These are phyloP conservation scores for Corynorhinus townsendii DNA, from an alignment of 2,113 vertebrate genomes.

Conservation along the genomic window DNA sequence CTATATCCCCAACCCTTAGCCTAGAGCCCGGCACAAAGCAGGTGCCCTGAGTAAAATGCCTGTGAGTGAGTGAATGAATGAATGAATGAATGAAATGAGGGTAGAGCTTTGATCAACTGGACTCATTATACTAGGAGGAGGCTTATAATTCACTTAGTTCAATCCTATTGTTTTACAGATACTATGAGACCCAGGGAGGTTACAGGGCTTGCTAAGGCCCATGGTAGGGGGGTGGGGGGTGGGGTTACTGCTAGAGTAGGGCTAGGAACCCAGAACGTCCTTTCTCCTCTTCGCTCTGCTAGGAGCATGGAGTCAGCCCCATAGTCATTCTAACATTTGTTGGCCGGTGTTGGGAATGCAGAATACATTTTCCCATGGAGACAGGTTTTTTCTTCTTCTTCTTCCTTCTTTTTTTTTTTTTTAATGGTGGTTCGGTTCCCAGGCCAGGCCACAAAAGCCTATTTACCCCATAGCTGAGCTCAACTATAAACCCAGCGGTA, in stretches of 20 bases:
- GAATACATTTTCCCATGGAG: constrained; percentile 66
- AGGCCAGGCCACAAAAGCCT: constrained; percentile 74
- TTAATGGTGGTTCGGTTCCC: constrained; percentile 68
- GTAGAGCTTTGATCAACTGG: not conserved
- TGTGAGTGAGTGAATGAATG: not conserved
- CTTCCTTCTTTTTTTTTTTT: constrained; percentile 10
- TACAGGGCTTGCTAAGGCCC: not conserved
- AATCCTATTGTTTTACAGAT: not conserved
- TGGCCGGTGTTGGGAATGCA: constrained; percentile 29
- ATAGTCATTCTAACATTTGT: not conserved
- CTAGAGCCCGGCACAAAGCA: not conserved
- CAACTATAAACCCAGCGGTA: constrained; percentile 69
- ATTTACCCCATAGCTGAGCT: constrained; percentile 69
- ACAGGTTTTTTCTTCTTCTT: not conserved
- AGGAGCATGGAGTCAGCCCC: not conserved
- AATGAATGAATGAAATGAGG: not conserved
- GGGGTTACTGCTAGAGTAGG: not conserved
- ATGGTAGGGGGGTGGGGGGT: fast-evolving
- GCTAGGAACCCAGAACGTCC: not conserved
- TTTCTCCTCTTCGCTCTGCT: not conserved
- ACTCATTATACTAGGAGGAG: not conserved
- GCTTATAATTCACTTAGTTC: not conserved
- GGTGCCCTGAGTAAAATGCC: not conserved
- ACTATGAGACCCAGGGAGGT: not conserved
- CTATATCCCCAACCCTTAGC: not conserved